These are phyloP conservation scores for Prorops nasuta DNA, from an alignment of 1,140 invertebrate species.

Conservation along the genomic window DNA sequence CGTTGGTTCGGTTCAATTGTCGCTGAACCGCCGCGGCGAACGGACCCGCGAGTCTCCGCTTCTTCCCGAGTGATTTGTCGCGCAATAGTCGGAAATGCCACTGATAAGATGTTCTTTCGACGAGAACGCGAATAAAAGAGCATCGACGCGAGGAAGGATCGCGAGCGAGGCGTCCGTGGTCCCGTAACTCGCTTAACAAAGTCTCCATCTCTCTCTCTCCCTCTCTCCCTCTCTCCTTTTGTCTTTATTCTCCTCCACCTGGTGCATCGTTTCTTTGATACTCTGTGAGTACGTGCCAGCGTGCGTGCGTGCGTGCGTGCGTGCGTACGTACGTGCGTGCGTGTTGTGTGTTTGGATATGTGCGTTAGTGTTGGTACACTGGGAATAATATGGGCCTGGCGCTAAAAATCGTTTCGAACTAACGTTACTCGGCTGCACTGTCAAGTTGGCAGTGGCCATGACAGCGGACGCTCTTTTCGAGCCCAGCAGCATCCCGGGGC, in stretches of 20 bases:
- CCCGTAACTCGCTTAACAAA: background rate
- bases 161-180: background rate
- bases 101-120: too few species aligned
- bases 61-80: too few species aligned
- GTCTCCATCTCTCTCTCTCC: background rate
- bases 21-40: background rate
- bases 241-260: background rate
- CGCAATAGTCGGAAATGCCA: too few species aligned
- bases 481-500: slow-evolving; percentile 54
- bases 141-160: background rate
- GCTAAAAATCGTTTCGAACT: background rate
- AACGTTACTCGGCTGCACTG: background rate
- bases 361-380: background rate
- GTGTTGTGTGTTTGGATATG: slow-evolving; percentile 1
- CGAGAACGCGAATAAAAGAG: too few species aligned
- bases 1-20: too few species aligned
- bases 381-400: background rate
- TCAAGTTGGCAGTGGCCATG: slow-evolving; percentile 30
- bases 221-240: background rate
- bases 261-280: background rate
- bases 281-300: background rate
- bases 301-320: background rate
- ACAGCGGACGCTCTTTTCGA: slow-evolving; percentile 52
- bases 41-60: background rate
- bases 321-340: background rate